These are phyloP conservation scores for Xenotilapia longispinis DNA, from an alignment of 2,113 vertebrate species.

Conservation along the genomic window DNA sequence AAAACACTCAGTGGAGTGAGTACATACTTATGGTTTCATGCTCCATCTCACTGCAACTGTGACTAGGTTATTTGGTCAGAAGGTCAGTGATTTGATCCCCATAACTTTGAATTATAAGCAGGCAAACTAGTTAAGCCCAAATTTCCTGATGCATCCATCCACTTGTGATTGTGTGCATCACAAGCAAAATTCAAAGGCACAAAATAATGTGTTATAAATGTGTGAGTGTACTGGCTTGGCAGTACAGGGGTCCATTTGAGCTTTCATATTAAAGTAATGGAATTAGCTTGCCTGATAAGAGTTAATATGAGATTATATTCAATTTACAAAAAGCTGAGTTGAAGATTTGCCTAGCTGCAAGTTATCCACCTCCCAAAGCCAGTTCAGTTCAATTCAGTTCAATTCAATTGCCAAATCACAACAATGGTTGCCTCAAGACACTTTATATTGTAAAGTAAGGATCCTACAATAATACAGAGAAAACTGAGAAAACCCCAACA, in stretches of 20 bases:
- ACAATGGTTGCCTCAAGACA: neutral
- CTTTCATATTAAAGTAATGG: neutral
- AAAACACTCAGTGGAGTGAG: neutral
- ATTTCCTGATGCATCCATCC: neutral
- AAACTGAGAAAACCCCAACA: neutral
- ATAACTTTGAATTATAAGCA: neutral
- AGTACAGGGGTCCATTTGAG: neutral
- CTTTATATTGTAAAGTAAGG: neutral
- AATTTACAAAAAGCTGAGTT: neutral
- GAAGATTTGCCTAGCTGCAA: neutral
- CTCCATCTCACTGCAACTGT: neutral
- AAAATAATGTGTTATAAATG: neutral
- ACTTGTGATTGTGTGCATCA: neutral
- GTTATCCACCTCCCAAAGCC: neutral
- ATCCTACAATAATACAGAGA: neutral
- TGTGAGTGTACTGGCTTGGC: neutral
- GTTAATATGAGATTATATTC: neutral
- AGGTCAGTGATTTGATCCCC: too few species aligned
- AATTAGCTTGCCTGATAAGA: neutral
- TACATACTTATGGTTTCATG: neutral
- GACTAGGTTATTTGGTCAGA: neutral
- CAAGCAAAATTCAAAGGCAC: neutral
- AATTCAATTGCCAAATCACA: neutral
- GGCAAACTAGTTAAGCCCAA: neutral
- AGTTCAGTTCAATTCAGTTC: neutral